Evolutionary conservation across 2,113 vertebrate genomes (phyloP).

Genomic region (Pedionomus torquatus): DNA sequence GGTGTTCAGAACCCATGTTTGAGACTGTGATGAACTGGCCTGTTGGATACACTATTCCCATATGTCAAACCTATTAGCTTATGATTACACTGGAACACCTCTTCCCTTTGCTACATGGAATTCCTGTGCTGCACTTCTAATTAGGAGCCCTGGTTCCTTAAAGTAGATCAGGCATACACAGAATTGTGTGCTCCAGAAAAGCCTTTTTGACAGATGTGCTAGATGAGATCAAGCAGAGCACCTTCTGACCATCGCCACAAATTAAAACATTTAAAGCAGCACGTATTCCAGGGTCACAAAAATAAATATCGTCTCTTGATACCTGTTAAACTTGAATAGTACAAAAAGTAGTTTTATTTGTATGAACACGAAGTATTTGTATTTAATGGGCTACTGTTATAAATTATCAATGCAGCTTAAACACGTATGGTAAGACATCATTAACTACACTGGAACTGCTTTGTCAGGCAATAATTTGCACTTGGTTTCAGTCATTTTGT

Average conservation of each 20-base stretch:
- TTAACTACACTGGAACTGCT: slow-evolving; percentile 2
- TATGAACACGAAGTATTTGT: not conserved
- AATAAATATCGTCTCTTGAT: slow-evolving; percentile 49
- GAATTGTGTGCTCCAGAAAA: not conserved
- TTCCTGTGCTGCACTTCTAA: not conserved
- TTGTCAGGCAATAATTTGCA: slow-evolving; percentile 45
- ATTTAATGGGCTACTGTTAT: not conserved
- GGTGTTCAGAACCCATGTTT: not conserved
- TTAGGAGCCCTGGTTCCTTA: not conserved
- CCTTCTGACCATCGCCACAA: not conserved
- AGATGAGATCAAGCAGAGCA: not conserved
- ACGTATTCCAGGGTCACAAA: not conserved
- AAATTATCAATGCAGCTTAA: slow-evolving; percentile 24
- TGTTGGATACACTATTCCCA: not conserved
- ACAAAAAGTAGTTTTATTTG: not conserved
- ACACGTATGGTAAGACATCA: slow-evolving; percentile 23
- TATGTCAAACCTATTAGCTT: not conserved
- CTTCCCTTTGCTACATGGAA: not conserved
- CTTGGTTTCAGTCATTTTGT: slow-evolving; percentile 52
- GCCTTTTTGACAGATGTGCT: not conserved
- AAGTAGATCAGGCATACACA: not conserved
- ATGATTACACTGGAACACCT: not conserved
- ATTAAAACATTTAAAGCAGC: not conserved
- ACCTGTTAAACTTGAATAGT: not conserved
- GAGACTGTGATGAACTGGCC: not conserved